Conservation (phyloP, 2,888 invertebrate species). For the Drosophila ezoana region DNA sequence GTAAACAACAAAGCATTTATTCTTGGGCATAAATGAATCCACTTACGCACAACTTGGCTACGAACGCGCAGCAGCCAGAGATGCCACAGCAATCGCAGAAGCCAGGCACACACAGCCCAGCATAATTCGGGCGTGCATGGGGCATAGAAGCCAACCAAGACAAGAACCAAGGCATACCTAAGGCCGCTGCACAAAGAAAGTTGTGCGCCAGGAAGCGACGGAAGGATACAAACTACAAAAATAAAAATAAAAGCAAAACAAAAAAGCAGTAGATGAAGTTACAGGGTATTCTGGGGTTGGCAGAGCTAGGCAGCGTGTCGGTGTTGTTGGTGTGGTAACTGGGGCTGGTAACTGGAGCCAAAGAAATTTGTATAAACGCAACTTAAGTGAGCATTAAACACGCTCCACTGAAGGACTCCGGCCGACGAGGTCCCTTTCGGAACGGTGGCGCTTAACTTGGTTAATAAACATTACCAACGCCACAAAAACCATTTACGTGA, state of each 20-base stretch:
- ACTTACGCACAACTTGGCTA: slow-evolving; percentile 66
- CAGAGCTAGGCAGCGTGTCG: slow-evolving; percentile 2
- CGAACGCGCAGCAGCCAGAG: slow-evolving; percentile 19
- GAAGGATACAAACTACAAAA: slow-evolving; percentile 41
- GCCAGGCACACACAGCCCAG: slow-evolving; percentile 1
- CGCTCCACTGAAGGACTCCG: slow-evolving; percentile 67
- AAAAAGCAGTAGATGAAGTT: slow-evolving; percentile 33
- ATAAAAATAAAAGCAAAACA: slow-evolving; percentile 12
- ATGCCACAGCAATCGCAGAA: slow-evolving; percentile 21
- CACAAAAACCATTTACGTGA: slow-evolving; percentile 77
- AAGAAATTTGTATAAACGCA: slow-evolving; percentile 78
- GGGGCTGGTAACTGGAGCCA: slow-evolving; percentile 36
- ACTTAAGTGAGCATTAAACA: slow-evolving; percentile 79
- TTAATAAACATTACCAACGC: slow-evolving; percentile 78
- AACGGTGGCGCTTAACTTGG: slow-evolving; percentile 67
- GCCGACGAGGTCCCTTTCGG: slow-evolving; percentile 27
- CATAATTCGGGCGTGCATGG: too few relatives aligned
- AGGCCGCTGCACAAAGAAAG: slow-evolving; percentile 55
- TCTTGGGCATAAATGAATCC: slow-evolving; percentile 71
- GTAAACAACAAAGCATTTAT: slow-evolving; percentile 78
- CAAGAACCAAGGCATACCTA: slow-evolving; percentile 44
- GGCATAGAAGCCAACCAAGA: not conserved
- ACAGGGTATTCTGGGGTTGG: slow-evolving; percentile 39
- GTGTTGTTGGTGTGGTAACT: not conserved
- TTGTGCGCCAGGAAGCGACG: slow-evolving; percentile 45